phyloP scores from a whole-genome alignment of 2,113 vertebrate species.

The Lagenorhynchus albirostris region DNA sequence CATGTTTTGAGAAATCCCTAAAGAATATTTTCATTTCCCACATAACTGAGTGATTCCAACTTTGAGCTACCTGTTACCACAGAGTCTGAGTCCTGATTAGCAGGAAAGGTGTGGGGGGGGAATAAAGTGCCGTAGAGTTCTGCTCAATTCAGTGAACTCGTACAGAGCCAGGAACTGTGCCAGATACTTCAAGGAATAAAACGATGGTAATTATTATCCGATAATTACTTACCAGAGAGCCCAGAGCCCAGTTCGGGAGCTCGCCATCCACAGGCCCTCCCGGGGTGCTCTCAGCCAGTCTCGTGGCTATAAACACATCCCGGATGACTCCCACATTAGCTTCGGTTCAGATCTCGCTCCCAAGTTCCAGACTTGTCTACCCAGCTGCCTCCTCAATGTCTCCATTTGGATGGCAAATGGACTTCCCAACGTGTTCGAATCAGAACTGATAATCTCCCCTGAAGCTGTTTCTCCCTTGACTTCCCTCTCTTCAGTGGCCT shows the following conservation, averaged over 20 bases:
- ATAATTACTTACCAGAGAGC: constrained; percentile 30
- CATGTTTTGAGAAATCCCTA: not conserved
- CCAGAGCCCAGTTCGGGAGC: not conserved
- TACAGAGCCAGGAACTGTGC: not conserved
- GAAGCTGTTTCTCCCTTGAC: not conserved
- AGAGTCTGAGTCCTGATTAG: not conserved
- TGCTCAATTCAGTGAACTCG: not conserved
- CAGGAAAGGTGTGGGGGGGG: not conserved
- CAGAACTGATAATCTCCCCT: fast-evolving
- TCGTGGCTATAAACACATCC: not conserved
- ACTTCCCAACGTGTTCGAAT: not conserved
- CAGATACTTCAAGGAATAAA: constrained; percentile 8
- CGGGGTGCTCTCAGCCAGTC: not conserved
- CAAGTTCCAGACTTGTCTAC: not conserved
- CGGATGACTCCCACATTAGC: not conserved
- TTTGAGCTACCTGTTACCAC: not conserved
- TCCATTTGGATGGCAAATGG: not conserved
- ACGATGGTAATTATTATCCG: not conserved
- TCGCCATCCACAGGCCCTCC: not conserved
- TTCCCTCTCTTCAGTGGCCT: not conserved
- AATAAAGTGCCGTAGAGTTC: not conserved
- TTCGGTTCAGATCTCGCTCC: not conserved
- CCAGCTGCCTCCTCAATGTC: not conserved
- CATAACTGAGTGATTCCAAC: not conserved
- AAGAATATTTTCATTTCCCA: not conserved